Base-by-base conservation (phyloP, 2,113 vertebrate genomes). In the Larimichthys polyactis region DNA sequence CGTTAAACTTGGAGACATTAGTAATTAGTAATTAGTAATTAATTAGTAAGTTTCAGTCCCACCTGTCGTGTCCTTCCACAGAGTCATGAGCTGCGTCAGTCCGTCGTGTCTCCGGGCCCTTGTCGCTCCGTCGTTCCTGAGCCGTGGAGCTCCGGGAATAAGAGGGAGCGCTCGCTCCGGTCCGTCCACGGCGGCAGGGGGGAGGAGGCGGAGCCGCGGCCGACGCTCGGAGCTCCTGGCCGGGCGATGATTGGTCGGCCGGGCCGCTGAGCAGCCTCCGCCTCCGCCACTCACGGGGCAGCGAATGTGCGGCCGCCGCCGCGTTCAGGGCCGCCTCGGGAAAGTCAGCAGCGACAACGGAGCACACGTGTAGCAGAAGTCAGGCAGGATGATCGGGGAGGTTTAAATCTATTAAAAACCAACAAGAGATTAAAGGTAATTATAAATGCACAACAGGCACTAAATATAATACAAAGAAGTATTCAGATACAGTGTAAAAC, bases 261-360 rank as follows among this genome's bases (percentile, higher is more conserved):
- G 0, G 0, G 4, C 60, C 22, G 79, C 64, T 36, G 22, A 6
- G 84, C 88, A 19, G 46, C 44, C 75, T 71, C 84, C 86, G 17
- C 89, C 87, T 69, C 84, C 87, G 57, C 86, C 68, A 40, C 92
- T 91, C 93, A 93, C 92, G 93, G 94, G 94, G 93, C 92, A 75
- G 75, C 83, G 83, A 93, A 90, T 94, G 93, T 93, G 93, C 83
- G 71, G 72, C 5, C 43, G 59, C 48, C 5, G 91, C 29, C 43
- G 87, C 88, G 22, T 94, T 93, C 84, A 86, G 0, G 76, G 1
- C 12, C 64, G 1, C 7, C 71, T 51, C 62, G 62, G 0, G 64
- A 44, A 87, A 15, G 22, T 17, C 4, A 7, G 0, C 0, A 11
- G 12, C 27, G 2, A 4, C 1, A 0, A 1, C 17, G 6, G 17